Base-by-base conservation (phyloP, 2,797 vertebrate genomes). In the Pangasius macronema region DNA sequence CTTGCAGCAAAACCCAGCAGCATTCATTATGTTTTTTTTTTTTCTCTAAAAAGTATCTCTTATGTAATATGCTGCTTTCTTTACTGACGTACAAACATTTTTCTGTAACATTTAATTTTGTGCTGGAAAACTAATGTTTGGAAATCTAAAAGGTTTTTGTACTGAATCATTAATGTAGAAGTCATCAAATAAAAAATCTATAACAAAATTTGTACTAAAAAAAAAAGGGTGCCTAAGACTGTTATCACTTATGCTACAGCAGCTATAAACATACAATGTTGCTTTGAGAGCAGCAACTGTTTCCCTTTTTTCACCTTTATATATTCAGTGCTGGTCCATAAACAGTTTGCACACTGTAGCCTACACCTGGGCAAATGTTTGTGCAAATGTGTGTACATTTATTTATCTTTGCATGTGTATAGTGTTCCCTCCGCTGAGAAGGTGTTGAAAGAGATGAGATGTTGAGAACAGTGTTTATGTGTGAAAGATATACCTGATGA, bases 401-500 rank as follows among this genome's bases (percentile, higher is more conserved):
- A 61, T 59, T 63, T 82, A 63, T 82, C 36, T 42, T 27, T n/a
- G 27, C 22, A 0, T 33, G 10, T 11, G 1, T 33, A 82, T 36
- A 42, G 81, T n/a, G 61, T 49, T 1, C 24, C 13, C 51, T 53
- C 81, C 46, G 59, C 18, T 67, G n/a, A 77, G 49, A 55, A 53
- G 75, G n/a, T 16, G 76, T 36, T 65, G 24, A 82, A 65, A 77
- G 75, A 46, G 20, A 42, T 59, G n/a, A 80, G 77, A 30, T 80
- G 30, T 80, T 68, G 59, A 33, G 27, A 77, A 42, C 36, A 22
- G 51, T 70, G 61, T 36, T 27, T 18, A n/a, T 3, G 42, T 77
- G 39, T 27, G 49, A 46, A 79, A 27, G 36, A 72, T 80, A 18
- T 24, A 39, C n/a, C 55, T 83, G 59, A 73, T 81, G 86, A 82